Evolutionary conservation across 2,113 vertebrate genomes (phyloP).

Genomic region (Apteryx owenii): DNA sequence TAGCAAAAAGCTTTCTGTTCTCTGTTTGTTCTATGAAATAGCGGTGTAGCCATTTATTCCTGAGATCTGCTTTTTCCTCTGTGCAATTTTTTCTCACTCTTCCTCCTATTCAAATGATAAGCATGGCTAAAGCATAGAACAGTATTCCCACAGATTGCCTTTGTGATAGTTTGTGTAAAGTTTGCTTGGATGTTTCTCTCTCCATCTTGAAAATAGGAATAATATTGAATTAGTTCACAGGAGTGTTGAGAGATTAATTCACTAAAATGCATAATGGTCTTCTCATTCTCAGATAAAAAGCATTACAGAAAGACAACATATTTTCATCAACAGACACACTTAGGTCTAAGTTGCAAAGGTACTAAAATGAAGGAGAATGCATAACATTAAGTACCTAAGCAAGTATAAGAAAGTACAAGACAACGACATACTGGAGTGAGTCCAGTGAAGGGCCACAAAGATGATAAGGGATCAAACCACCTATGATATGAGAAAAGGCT

Average conservation of each 20-base stretch:
- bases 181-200: background rate
- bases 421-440: fast-evolving
- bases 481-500: background rate
- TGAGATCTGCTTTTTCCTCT: background rate
- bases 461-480: background rate
- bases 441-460: background rate
- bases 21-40: background rate
- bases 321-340: background rate
- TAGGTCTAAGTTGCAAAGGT: background rate
- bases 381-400: background rate
- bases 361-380: background rate
- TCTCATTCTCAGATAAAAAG: background rate
- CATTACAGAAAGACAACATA: background rate
- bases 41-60: background rate
- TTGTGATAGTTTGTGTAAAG: no score
- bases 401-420: background rate
- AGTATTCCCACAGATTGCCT: background rate
- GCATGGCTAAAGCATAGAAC: background rate
- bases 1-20: background rate
- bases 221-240: background rate
- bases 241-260: background rate
- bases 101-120: background rate
- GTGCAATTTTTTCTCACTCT: background rate
- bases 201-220: background rate
- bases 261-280: background rate